A percentile compares a stretch with the other conserved stretches of the same genome.
These are phyloP conservation scores for Lipophrys pholis DNA, from an alignment of 2,113 vertebrate genomes.

Conservation along the genomic window DNA sequence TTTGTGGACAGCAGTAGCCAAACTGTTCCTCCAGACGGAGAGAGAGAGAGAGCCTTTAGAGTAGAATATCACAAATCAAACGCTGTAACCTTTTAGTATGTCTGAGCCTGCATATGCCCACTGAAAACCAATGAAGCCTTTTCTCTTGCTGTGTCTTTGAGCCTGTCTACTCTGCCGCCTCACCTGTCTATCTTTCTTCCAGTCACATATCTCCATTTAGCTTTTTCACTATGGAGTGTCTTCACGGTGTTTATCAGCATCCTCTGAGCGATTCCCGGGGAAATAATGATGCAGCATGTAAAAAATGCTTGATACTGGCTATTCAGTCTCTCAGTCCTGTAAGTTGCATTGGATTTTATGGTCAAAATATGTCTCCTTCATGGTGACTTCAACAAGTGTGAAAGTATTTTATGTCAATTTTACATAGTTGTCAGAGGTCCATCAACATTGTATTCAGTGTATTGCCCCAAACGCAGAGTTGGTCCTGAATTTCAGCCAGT, in stretches of 20 bases:
- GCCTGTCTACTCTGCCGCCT: constrained; percentile 21
- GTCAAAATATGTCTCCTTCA: not conserved
- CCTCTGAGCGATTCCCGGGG: not conserved
- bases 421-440: too few relatives aligned
- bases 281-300: constrained; percentile 9
- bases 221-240: constrained; percentile 23
- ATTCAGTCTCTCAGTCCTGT: not conserved
- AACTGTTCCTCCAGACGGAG: constrained; percentile 62
- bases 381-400: not conserved
- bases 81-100: constrained; percentile 79
- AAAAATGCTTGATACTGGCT: not conserved
- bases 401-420: too few relatives aligned
- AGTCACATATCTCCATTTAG: constrained; percentile 15
- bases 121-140: constrained; percentile 77
- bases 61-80: constrained; percentile 80
- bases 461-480: too few relatives aligned
- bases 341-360: not conserved
- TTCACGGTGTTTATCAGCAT: not conserved
- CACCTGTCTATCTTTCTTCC: constrained; percentile 34
- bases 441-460: too few relatives aligned
- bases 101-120: constrained; percentile 70
- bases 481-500: too few relatives aligned
- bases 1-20: constrained; percentile 76
- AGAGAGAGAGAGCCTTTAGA: constrained; percentile 50
- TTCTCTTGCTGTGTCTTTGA: constrained; percentile 30